A percentile compares a stretch with the other conserved stretches of the same genome.
phyloP scores from a whole-genome alignment of 2,888 invertebrate genomes.

The Apamea anceps region DNA sequence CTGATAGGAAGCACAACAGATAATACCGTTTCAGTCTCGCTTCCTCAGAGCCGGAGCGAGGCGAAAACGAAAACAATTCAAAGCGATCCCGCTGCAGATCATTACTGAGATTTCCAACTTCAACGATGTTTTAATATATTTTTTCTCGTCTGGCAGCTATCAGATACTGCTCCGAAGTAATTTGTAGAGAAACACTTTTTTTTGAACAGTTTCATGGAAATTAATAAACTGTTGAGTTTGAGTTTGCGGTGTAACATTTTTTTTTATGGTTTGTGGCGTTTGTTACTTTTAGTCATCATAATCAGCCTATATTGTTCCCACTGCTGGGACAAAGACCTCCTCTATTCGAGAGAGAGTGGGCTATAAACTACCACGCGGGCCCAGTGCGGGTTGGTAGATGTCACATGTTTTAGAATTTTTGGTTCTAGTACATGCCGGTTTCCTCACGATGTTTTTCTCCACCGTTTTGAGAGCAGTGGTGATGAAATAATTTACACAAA shows the following conservation, averaged over 20 bases:
- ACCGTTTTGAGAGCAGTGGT: too few relatives aligned
- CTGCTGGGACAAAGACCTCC: too few relatives aligned
- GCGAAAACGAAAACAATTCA: conserved; percentile 83
- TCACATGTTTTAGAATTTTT: too few relatives aligned
- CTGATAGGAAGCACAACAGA: conserved; percentile 39
- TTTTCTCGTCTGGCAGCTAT: conserved; percentile 74
- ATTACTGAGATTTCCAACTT: conserved; percentile 82
- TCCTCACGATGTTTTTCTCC: too few relatives aligned
- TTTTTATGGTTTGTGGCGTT: conserved; percentile 11
- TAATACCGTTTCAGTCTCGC: conserved; percentile 48
- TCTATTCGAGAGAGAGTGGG: too few relatives aligned
- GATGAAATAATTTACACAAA: too few relatives aligned
- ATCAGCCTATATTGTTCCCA: too few relatives aligned
- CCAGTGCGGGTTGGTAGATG: too few relatives aligned
- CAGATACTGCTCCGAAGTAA: conserved; percentile 73
- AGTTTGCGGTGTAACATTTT: conserved; percentile 45
- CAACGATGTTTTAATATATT: conserved; percentile 75
- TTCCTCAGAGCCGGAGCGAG: conserved; percentile 12
- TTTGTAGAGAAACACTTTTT: conserved; percentile 75
- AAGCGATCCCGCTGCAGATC: conserved; percentile 80
- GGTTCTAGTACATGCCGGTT: too few relatives aligned
- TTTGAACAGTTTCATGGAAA: conserved; percentile 74
- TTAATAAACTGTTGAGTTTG: conserved; percentile 70
- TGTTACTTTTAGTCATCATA: background rate
- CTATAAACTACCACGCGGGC: too few relatives aligned